A percentile compares a stretch with the other conserved stretches of the same genome.
These are phyloP conservation scores for Gastrophysa polygoni DNA, from an alignment of 2,888 invertebrate genomes.

Conservation along the genomic window DNA sequence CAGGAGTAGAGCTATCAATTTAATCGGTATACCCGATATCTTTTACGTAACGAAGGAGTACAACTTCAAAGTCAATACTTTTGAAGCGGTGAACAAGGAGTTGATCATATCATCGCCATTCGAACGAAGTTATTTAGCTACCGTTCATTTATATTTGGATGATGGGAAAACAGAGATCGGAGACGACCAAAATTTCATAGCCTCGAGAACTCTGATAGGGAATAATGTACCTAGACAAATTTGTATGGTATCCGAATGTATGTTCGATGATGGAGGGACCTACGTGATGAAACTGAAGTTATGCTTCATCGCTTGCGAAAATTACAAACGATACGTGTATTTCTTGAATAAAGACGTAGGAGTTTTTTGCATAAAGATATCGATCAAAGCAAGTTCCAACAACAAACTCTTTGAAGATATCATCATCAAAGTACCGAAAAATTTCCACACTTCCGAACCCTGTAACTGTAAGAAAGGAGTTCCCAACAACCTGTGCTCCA, in stretches of 20 bases:
- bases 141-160: constrained; percentile 29
- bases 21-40: constrained; percentile 47
- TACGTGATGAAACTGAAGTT: constrained; percentile 15
- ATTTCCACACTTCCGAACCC: constrained; percentile 21
- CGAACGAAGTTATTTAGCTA: constrained; percentile 29
- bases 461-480: constrained; percentile 39
- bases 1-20: constrained; percentile 42
- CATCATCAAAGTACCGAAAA: constrained; percentile 30
- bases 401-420: constrained; percentile 19
- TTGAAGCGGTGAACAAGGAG: constrained; percentile 11
- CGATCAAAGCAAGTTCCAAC: constrained; percentile 18
- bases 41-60: constrained; percentile 32
- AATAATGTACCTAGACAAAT: constrained; percentile 33
- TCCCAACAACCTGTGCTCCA: constrained; percentile 43
- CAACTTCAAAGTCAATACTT: constrained; percentile 32
- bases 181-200: constrained; percentile 30
- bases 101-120: constrained; percentile 35
- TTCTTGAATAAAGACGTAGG: constrained; percentile 44
- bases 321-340: constrained; percentile 36
- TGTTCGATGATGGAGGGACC: constrained; percentile 24
- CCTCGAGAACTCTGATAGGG: constrained; percentile 1
- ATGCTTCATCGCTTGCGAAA: constrained; percentile 31
- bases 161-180: constrained; percentile 16
- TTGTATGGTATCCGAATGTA: constrained; percentile 2
- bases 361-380: constrained; percentile 46